Conservation (phyloP, 2,797 vertebrate species). For the Dipus sagitta region DNA sequence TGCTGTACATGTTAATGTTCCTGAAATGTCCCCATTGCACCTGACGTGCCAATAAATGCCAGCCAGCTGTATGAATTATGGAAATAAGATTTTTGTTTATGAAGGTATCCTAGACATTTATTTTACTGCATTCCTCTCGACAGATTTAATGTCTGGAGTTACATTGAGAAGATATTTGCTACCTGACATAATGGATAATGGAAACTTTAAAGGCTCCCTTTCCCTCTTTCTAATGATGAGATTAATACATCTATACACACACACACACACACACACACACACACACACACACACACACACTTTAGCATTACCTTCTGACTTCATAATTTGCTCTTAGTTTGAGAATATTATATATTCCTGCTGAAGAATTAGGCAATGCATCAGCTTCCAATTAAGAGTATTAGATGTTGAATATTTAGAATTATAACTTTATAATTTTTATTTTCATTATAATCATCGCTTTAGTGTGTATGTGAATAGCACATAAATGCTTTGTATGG, state of each 20-base stretch:
- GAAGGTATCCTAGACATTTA: conserved; percentile 94
- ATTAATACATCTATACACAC: conserved; percentile 83
- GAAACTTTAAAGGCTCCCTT: conserved; percentile 88
- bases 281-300: conserved; percentile 23
- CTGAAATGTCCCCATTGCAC: conserved; percentile 94
- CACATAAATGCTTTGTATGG: conserved; percentile 49
- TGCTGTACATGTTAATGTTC: conserved; percentile 95
- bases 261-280: conserved; percentile 39
- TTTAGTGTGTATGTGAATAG: conserved; percentile 31
- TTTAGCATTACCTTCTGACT: conserved; percentile 85
- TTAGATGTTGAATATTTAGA: conserved; percentile 54
- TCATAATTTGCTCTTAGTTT: conserved; percentile 83
- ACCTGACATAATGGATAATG: conserved; percentile 93
- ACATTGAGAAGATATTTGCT: conserved; percentile 92
- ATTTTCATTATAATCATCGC: conserved; percentile 49
- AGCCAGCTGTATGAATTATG: conserved; percentile 93
- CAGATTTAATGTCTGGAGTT: conserved; percentile 93
- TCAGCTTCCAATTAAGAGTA: conserved; percentile 70
- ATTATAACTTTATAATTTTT: conserved; percentile 59
- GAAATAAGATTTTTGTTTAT: conserved; percentile 96
- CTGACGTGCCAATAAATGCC: conserved; percentile 94
- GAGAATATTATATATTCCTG: conserved; percentile 75
- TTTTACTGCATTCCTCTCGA: conserved; percentile 92
- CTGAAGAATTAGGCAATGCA: conserved; percentile 67
- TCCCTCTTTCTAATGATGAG: conserved; percentile 86